Percentiles rank a stretch among this genome's conserved stretches.
Evolutionary conservation across 2,113 vertebrate genomes (phyloP).

Genomic region (Octodon degus): DNA sequence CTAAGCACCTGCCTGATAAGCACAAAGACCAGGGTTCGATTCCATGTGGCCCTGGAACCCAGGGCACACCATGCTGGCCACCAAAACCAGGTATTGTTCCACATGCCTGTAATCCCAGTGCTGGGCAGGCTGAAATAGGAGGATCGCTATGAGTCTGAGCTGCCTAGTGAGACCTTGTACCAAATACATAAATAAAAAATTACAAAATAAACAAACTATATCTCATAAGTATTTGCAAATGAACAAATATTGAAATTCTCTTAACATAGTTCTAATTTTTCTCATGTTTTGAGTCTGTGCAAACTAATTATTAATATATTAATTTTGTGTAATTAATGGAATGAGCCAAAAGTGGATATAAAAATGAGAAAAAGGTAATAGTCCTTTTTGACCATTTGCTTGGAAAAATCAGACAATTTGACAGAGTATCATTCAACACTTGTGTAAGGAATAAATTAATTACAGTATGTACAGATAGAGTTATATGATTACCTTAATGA

Average conservation of each 20-base stretch:
- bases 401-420: background rate
- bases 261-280: background rate
- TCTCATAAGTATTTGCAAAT: background rate
- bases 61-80: too few species aligned
- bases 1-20: too few species aligned
- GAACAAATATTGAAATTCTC: background rate
- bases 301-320: background rate
- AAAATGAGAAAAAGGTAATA: background rate
- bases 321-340: background rate
- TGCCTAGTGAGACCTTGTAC: too few species aligned
- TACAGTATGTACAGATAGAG: background rate
- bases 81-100: too few species aligned
- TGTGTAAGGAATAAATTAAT: background rate
- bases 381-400: background rate
- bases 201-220: background rate
- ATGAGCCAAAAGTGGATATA: background rate
- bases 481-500: background rate
- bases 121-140: too few species aligned
- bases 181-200: too few species aligned
- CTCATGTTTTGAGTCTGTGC: background rate
- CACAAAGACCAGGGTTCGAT: too few species aligned
- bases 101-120: too few species aligned
- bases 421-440: background rate
- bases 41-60: too few species aligned
- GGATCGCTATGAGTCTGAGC: too few species aligned